Evolutionary conservation across 2,888 invertebrate genomes (phyloP), one percentile per base, ranked within the genome.

Genomic region (Eurytoma adleriae): DNA sequence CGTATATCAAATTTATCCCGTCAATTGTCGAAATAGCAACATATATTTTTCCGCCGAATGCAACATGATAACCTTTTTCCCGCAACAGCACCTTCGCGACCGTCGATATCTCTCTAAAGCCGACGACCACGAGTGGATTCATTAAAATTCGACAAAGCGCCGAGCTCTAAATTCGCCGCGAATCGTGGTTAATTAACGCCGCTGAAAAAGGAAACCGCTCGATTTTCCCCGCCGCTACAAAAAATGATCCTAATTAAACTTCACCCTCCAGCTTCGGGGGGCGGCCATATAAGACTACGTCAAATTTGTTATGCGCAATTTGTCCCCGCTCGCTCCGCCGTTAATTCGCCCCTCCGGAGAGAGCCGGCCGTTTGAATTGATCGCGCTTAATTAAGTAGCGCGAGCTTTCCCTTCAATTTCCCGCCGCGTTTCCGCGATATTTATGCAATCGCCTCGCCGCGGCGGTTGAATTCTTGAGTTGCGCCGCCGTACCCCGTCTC

Each of bases 341-440:
- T 76, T 80, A 80, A 77, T 77, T 80, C 57, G 62, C 71, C 61
- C 30, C 54, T 24, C 18, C 70, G 75, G 13, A 50, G 7, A 27
- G 18, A 56, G 3, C 48, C 54, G n/a, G 27, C 48, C 52, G 69
- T 77, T 75, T 75, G 74, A 74, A 81, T 81, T 75, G 81, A 81
- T 81, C 81, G 74, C 74, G 62, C 74, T 78, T 81, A 81, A 81
- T 81, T 81, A 81, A 81, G 81, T 59, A 30, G 70, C 48, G 70
- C 73, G 61, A 78, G 81, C 78, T 81, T 75, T 78, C 74, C 70
- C 81, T 78, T 59, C 71, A 71, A 66, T 71, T 64, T 78, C 52
- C 24, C 13, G 30, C 18, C 27, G 16, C 69, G 52, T 54, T 13
- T 2, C 30, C 30, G 52, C 57, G 52, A 73, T 80, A 78, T 78